Evolutionary conservation across 2,888 invertebrate species (phyloP).

Genomic region (Nezara viridula): DNA sequence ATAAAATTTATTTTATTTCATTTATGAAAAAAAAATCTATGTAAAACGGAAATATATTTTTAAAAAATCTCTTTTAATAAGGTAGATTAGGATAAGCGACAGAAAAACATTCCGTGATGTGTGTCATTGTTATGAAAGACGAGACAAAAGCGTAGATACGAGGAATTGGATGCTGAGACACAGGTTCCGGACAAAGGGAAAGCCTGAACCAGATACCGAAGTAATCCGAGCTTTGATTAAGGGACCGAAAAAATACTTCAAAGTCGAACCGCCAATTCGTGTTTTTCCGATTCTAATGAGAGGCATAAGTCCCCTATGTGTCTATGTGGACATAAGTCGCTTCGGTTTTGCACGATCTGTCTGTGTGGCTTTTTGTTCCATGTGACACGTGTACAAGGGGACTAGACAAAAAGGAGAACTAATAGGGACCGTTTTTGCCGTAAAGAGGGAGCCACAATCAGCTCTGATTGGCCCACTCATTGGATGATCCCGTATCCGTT

Average conservation of each 20-base stretch:
- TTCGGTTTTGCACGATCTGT: not conserved
- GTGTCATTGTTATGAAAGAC: not conserved
- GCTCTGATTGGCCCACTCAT: not conserved
- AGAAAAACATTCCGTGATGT: too few relatives aligned
- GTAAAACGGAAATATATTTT: too few relatives aligned
- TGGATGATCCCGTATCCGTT: not conserved
- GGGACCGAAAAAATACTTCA: constrained; percentile 28
- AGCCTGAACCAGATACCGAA: not conserved
- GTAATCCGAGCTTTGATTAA: constrained; percentile 23
- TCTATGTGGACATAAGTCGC: not conserved
- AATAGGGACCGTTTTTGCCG: constrained; percentile 8
- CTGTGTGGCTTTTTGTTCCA: not conserved
- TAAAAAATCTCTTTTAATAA: too few relatives aligned
- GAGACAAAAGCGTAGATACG: not conserved
- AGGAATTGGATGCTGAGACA: not conserved
- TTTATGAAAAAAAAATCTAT: too few relatives aligned
- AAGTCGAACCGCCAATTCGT: not conserved
- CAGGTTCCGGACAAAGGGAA: not conserved
- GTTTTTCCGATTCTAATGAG: constrained; percentile 18
- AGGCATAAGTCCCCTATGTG: not conserved
- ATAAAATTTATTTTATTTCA: too few relatives aligned
- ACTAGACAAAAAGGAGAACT: not conserved
- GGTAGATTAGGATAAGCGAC: too few relatives aligned
- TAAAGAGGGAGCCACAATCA: not conserved
- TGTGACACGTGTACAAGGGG: not conserved